These are phyloP conservation scores for Drosophila neocordata DNA, from an alignment of 1,140 invertebrate genomes.

Conservation along the genomic window DNA sequence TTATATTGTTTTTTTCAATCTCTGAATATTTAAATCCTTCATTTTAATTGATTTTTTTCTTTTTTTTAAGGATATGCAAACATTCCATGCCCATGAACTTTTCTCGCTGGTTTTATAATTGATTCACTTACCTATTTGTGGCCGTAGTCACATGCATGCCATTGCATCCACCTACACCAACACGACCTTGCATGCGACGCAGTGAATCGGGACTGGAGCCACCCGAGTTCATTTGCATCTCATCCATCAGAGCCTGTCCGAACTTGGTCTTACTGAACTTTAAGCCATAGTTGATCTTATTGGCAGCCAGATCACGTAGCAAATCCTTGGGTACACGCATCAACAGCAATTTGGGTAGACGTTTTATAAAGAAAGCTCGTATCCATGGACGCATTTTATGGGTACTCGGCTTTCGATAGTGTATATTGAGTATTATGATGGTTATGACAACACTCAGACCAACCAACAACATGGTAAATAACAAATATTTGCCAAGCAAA, in stretches of 20 bases:
- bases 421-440: conserved; percentile 99
- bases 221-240: conserved; percentile 87
- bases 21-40: background rate
- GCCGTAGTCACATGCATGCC: conserved; percentile 89
- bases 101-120: too few species aligned
- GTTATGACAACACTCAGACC: conserved; percentile 98
- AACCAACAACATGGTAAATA: conserved; percentile 99
- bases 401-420: conserved; percentile 99
- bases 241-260: conserved; percentile 86
- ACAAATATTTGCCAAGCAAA: conserved; percentile 97
- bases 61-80: background rate
- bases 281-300: conserved; percentile 88
- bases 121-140: conserved; percentile 85
- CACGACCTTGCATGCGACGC: conserved; percentile 85
- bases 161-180: conserved; percentile 90
- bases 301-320: conserved; percentile 89
- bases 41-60: too few species aligned
- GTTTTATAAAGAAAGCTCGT: conserved; percentile 92
- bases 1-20: background rate
- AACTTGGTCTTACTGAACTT: conserved; percentile 87
- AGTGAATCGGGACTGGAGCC: conserved; percentile 90
- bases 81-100: background rate
- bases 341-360: conserved; percentile 91
- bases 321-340: conserved; percentile 94
- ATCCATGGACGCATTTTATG: conserved; percentile 98